A percentile compares a stretch with the other conserved stretches of the same genome.
phyloP scores from a whole-genome alignment of 1,140 invertebrate genomes.

The Spodoptera litura region DNA sequence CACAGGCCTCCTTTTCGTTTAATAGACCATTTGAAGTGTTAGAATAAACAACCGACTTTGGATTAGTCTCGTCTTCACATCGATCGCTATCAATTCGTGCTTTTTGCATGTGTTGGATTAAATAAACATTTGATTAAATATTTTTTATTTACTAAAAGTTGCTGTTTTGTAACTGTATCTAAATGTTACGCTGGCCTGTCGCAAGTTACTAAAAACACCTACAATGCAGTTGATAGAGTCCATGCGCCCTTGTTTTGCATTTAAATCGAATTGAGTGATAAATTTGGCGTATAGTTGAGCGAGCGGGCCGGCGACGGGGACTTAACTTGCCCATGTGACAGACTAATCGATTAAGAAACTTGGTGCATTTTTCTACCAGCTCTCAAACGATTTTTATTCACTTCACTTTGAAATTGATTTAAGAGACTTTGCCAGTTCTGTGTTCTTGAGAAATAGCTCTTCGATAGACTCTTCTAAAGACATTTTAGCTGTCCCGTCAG shows the following conservation, averaged over 20 bases:
- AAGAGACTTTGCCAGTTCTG: conserved; percentile 3
- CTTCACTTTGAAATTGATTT: conserved; percentile 43
- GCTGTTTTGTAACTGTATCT: too few relatives aligned
- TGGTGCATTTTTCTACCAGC: conserved; percentile 47
- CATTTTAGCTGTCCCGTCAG: too few relatives aligned
- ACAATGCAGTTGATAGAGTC: conserved; percentile 21
- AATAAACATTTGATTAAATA: not conserved
- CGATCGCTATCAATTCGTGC: not conserved
- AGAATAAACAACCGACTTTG: conserved; percentile 57
- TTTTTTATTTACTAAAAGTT: too few relatives aligned
- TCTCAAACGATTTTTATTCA: conserved; percentile 38
- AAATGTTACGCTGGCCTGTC: too few relatives aligned
- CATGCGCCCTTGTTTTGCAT: conserved; percentile 44
- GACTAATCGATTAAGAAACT: conserved; percentile 49
- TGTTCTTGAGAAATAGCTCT: conserved; percentile 25
- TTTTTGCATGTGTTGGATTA: not conserved
- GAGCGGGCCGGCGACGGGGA: conserved; percentile 35
- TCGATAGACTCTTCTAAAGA: not conserved
- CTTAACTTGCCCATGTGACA: conserved; percentile 45
- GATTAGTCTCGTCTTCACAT: conserved; percentile 50
- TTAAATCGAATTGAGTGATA: conserved; percentile 47
- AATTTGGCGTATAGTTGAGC: conserved; percentile 40
- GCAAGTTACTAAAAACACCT: not conserved
- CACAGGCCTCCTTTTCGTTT: conserved; percentile 29
- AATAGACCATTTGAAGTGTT: conserved; percentile 53